A percentile compares a stretch with the other conserved stretches of the same genome.
Conservation (phyloP, 2,888 invertebrate species). For the Stenodema calcarata region DNA sequence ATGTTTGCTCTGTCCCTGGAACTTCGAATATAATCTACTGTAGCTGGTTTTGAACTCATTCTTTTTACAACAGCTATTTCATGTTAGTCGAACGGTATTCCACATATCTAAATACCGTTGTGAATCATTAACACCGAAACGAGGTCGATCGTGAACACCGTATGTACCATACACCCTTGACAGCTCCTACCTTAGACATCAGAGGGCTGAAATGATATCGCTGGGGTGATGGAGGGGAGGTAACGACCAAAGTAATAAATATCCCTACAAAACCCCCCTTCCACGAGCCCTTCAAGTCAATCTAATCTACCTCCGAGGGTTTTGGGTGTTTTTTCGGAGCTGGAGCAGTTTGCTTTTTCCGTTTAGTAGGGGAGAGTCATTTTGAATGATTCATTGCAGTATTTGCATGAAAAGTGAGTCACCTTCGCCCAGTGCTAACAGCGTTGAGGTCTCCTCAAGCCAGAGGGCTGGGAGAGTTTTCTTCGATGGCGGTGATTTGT, state of each 20-base stretch:
- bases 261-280: too few species aligned
- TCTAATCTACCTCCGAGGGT: not conserved
- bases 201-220: not conserved
- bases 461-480: not conserved
- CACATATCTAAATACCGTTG: not conserved
- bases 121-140: not conserved
- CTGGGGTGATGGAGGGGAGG: not conserved
- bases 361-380: slow-evolving; percentile 16
- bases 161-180: not conserved
- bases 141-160: not conserved
- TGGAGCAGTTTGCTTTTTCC: slow-evolving; percentile 28
- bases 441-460: not conserved
- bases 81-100: not conserved
- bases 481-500: not conserved
- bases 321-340: not conserved
- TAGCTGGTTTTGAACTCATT: too few species aligned
- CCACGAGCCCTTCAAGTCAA: slow-evolving; percentile 9
- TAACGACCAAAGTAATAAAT: slow-evolving; percentile 29
- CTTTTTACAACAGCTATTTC: too few species aligned
- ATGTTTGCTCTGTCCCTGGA: too few species aligned
- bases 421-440: not conserved
- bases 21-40: too few species aligned
- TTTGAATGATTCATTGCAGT: slow-evolving; percentile 43
- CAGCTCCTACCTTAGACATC: not conserved
- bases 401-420: slow-evolving; percentile 46